Evolutionary conservation across 1,140 invertebrate genomes (phyloP).

Genomic region (Melanaphis sacchari): DNA sequence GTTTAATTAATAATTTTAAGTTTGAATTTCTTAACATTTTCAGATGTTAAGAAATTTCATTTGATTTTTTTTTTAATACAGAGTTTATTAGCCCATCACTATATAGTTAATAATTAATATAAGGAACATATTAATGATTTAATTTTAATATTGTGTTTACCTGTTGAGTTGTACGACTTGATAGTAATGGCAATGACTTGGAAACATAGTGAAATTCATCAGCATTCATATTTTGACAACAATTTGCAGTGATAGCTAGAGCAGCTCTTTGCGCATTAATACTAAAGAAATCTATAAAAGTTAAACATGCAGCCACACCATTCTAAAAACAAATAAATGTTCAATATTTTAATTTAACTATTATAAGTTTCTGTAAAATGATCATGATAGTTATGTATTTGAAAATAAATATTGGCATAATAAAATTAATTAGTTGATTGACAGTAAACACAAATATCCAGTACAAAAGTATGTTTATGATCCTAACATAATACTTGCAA

Average conservation of each 20-base stretch:
- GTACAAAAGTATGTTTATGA: too few species aligned
- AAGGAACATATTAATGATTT: neutral
- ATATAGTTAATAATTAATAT: neutral
- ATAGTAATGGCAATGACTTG: constrained; percentile 86
- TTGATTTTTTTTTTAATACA: too few species aligned
- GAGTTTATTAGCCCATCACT: neutral
- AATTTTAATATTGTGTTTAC: constrained; percentile 61
- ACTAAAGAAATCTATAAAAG: constrained; percentile 97
- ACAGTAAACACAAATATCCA: too few species aligned
- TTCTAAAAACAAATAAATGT: constrained; percentile 69
- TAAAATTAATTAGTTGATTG: too few species aligned
- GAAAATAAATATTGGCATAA: neutral
- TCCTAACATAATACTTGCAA: too few species aligned
- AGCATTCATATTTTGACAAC: constrained; percentile 90
- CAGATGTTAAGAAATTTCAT: too few species aligned
- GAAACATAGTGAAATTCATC: constrained; percentile 94
- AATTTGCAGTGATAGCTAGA: constrained; percentile 94
- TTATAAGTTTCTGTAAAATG: neutral
- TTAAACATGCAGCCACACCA: constrained; percentile 93
- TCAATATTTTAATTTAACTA: neutral
- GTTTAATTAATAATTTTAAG: too few species aligned
- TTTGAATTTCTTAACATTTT: too few species aligned
- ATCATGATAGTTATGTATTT: neutral
- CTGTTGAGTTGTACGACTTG: constrained; percentile 86
- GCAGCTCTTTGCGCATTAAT: constrained; percentile 95